Base-by-base conservation (phyloP, 2,113 vertebrate genomes). In the Catharus fuscescens region DNA sequence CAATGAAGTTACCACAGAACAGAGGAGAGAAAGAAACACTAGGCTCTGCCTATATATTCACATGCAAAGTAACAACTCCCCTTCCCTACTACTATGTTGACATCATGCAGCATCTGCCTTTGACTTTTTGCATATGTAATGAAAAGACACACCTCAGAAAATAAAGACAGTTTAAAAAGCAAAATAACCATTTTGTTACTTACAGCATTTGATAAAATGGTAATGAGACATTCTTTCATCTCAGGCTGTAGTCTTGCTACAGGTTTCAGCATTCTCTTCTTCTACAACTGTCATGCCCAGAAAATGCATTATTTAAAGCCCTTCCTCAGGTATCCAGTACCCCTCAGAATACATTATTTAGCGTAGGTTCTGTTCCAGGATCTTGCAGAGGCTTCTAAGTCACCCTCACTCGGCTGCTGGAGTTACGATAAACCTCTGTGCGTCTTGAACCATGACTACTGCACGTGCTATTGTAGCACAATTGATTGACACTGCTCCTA, bases 191-290 rank as follows among this genome's bases (percentile, higher is more conserved):
- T 97, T 95, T 85, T 95, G 92, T 92, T 99, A 99, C 99, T 99
- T 98, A 99, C 99, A 99, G 98, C 98, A 98, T 98, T 99, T 99
- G 98, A 99, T 99, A 97, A 99, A 99, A 98, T 98, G 98, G 93
- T 99, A 99, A 98, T 99, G 98, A 98, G 98, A 98, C 99, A 99
- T 99, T 96, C 97, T 99, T 97, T 98, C 98, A 95, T 94, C 95
- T 98, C 97, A 98, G 96, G 95, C 96, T 95, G 94, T 80, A 95
- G 88, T 88, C 97, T 93, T 93, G 97, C 98, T 93, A 97, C 94
- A 97, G 98, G 97, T 97, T 98, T 98, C 98, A 91, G 97, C 97
- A 97, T 97, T 97, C 98, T 98, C 98, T 96, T 96, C 97, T 91
- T 97, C 97, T 97, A 94, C 86, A 90, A 73, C 97, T 92, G 97